Conservation (phyloP, 2,797 vertebrate species). For the Onychomys torridus region DNA sequence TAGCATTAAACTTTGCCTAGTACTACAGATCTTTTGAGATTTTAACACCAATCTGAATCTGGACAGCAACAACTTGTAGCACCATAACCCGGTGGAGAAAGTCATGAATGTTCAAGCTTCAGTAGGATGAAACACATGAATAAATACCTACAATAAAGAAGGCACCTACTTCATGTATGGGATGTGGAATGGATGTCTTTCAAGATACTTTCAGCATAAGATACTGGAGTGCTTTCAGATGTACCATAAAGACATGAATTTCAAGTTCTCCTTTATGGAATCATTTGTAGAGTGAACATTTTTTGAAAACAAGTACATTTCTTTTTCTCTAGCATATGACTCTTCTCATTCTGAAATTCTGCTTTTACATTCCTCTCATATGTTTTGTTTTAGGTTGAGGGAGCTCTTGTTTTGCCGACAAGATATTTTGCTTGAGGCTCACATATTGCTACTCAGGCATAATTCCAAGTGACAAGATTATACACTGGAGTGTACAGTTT, state of each 20-base stretch:
- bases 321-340: conserved; percentile 37
- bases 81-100: not conserved
- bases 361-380: conserved; percentile 63
- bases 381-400: conserved; percentile 64
- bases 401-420: conserved; percentile 65
- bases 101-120: not conserved
- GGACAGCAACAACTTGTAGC: not conserved
- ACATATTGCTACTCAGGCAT: conserved; percentile 48
- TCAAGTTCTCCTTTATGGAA: not conserved
- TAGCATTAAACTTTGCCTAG: not conserved
- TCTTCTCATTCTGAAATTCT: conserved; percentile 51
- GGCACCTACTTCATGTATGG: fast-evolving
- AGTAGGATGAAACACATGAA: not conserved
- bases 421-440: conserved; percentile 64
- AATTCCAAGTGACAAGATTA: conserved; percentile 67
- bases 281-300: conserved; percentile 54
- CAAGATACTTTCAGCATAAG: not conserved
- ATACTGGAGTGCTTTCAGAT: conserved; percentile 14
- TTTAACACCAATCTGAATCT: not conserved
- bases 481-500: not conserved
- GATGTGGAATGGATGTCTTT: not conserved
- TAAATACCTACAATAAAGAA: not conserved
- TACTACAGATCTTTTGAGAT: not conserved
- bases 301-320: conserved; percentile 58
- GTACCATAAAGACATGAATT: not conserved